Evolutionary conservation across 2,888 invertebrate species (phyloP), one percentile per base, ranked within the genome.

Genomic region (Protodeltote pygarga): DNA sequence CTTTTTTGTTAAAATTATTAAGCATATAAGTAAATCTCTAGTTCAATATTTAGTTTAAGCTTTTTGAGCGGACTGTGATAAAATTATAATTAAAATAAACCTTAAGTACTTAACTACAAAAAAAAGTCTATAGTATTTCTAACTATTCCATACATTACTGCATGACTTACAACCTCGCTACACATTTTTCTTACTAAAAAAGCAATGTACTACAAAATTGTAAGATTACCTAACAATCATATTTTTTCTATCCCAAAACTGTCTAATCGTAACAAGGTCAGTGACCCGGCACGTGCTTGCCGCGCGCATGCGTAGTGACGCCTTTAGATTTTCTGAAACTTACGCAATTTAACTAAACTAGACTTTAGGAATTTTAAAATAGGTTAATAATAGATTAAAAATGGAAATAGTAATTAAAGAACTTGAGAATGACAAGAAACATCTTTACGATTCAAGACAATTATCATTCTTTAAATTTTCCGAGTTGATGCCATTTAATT

Each of bases 201-300:
- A 11, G 2, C 20, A 1, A 40, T 25, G 9, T 28, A 15, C 3
- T 8, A 15, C n/a, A 29, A 42, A 52, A 60, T 51, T 60, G 52
- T 37, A 53, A 13, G 13, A 32, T 8, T 10, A 1, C 3, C 9
- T 10, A 21, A 19, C 8, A 9, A 27, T 5, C 4, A n/a, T 0
- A 10, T 55, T 58, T 32, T 62, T 42, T 21, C 20, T 24, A 20
- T 13, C 8, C 29, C 29, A 8, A 55, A 62, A 31, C 20, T 21
- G 49, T 50, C 25, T 58, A 41, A 51, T 53, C 49, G 50, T n/a
- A 8, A 25, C 28, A 59, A 57, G 68, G 59, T 51, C 62, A 41
- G 34, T 53, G 55, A 67, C 59, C 67, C 40, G 21, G 32, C 67
- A 67, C 70, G 67, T 69, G 67, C 38, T 59, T 5, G 1, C 15